Conservation (phyloP, 1,140 invertebrate genomes). For the Brachionus calyciflorus region DNA sequence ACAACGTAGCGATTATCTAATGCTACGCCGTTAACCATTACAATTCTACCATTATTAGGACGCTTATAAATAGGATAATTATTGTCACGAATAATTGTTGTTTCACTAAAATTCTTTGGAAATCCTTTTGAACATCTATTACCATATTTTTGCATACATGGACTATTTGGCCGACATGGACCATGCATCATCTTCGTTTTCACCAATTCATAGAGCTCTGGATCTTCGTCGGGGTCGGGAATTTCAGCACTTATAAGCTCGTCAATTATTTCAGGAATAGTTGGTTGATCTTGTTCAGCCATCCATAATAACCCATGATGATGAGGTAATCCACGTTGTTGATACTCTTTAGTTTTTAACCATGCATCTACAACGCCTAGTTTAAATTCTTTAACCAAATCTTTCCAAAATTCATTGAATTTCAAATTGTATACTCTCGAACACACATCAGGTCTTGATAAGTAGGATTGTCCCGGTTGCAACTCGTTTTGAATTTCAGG, state of each 20-base stretch:
- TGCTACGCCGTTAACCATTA: background rate
- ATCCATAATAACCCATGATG: background rate
- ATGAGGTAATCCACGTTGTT: background rate
- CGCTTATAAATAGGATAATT: background rate
- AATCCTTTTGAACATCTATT: too few relatives aligned
- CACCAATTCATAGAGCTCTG: too few relatives aligned
- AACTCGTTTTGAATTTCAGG: background rate
- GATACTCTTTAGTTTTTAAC: background rate
- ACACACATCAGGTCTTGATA: background rate
- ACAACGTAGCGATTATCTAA: too few relatives aligned
- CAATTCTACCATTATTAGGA: background rate
- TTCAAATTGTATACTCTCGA: background rate
- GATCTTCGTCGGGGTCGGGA: too few relatives aligned
- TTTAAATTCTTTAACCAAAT: background rate
- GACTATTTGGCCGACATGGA: too few relatives aligned
- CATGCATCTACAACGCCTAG: too few relatives aligned
- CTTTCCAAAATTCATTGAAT: background rate
- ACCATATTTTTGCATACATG: too few relatives aligned
- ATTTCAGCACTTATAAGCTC: too few relatives aligned
- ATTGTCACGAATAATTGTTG: background rate
- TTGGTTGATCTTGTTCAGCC: background rate
- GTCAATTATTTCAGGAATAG: background rate
- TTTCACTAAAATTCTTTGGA: background rate
- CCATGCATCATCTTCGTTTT: too few relatives aligned
- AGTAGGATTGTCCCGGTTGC: background rate